Percentiles rank a stretch among this genome's conserved stretches.
These are phyloP conservation scores for Drosophila repletoides DNA, from an alignment of 1,140 invertebrate species.

Conservation along the genomic window DNA sequence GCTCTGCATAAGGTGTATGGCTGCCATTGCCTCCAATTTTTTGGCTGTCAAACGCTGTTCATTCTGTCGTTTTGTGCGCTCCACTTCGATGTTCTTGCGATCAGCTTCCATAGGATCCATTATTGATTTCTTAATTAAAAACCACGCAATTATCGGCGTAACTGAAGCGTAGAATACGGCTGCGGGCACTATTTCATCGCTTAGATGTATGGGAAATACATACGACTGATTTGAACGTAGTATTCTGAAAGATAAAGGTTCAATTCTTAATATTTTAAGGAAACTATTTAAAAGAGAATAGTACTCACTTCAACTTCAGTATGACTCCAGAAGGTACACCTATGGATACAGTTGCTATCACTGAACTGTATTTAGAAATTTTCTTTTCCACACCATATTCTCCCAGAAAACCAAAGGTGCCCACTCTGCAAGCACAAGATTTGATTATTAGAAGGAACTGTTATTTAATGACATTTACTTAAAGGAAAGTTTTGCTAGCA, in stretches of 20 bases:
- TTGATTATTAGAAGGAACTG: background rate
- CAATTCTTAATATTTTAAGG: background rate
- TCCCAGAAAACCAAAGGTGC: conserved; percentile 92
- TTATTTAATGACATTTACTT: no score
- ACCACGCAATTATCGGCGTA: conserved; percentile 91
- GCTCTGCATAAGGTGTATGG: conserved; percentile 93
- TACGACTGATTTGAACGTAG: conserved; percentile 94
- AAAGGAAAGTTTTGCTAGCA: no score
- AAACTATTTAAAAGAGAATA: background rate
- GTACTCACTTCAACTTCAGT: conserved; percentile 92
- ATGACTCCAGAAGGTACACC: conserved; percentile 94
- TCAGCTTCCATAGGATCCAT: conserved; percentile 93
- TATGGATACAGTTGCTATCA: conserved; percentile 92
- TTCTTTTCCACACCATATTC: conserved; percentile 97
- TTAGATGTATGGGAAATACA: conserved; percentile 94
- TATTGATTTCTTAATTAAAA: conserved; percentile 91
- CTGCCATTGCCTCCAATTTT: conserved; percentile 91
- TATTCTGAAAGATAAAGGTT: conserved; percentile 85
- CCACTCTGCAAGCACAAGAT: conserved; percentile 85
- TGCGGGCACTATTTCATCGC: conserved; percentile 93
- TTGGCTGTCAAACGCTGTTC: conserved; percentile 89
- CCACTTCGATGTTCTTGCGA: conserved; percentile 89
- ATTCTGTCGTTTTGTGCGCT: conserved; percentile 89
- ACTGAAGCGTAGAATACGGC: conserved; percentile 97
- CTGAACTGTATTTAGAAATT: conserved; percentile 93